These are phyloP conservation scores for Elephas maximus DNA, from an alignment of 2,113 vertebrate genomes.

Conservation along the genomic window DNA sequence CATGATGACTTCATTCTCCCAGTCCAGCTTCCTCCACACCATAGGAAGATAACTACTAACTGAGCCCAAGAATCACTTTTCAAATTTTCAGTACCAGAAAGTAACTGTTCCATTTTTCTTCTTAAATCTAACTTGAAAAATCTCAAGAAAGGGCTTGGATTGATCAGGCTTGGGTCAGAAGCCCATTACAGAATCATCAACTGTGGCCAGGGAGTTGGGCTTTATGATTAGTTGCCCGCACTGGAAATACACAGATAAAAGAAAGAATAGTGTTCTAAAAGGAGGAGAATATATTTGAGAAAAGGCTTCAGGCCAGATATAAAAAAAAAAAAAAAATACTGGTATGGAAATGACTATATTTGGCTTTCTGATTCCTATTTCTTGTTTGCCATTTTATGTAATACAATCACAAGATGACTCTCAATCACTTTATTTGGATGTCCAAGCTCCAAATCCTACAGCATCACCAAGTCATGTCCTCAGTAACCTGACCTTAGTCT, in stretches of 20 bases:
- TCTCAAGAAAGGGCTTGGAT: background rate
- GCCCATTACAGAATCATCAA: background rate
- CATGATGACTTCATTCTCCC: background rate
- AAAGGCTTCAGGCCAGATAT: background rate
- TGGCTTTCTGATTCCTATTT: conserved; percentile 22
- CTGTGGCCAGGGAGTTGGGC: background rate
- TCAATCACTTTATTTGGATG: background rate
- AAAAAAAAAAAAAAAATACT: too few relatives aligned
- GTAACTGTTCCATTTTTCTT: background rate
- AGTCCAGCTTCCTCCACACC: background rate
- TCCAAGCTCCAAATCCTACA: too few relatives aligned
- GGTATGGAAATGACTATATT: background rate
- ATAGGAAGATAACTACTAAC: background rate
- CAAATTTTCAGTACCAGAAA: background rate
- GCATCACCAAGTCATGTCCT: too few relatives aligned
- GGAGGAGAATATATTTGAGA: background rate
- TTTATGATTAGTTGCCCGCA: background rate
- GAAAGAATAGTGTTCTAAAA: background rate
- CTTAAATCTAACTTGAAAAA: background rate
- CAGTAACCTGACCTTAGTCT: too few relatives aligned
- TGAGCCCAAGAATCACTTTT: background rate
- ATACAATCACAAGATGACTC: background rate
- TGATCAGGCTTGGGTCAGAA: background rate
- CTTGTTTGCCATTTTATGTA: conserved; percentile 12
- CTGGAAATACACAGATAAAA: background rate